Conservation (phyloP, 2,113 vertebrate genomes). For the Epinephelus moara region DNA sequence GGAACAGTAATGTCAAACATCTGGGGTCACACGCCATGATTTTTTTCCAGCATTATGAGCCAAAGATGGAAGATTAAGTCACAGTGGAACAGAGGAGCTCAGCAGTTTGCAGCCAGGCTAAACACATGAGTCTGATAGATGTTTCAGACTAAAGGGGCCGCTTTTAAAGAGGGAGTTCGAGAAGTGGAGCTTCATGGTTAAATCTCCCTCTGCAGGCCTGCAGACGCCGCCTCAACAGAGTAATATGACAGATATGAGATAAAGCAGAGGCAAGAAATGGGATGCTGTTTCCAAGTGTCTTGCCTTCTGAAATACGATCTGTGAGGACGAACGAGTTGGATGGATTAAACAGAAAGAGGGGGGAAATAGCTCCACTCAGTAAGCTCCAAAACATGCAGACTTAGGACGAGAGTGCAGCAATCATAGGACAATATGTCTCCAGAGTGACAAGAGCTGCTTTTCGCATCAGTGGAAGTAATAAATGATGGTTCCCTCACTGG, state of each 20-base stretch:
- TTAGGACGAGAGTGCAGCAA: constrained; percentile 20
- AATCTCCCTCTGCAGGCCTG: constrained; percentile 45
- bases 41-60: constrained; percentile 63
- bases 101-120: constrained; percentile 61
- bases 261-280: constrained; percentile 53
- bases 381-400: constrained; percentile 46
- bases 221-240: constrained; percentile 29
- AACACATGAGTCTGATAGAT: constrained; percentile 64
- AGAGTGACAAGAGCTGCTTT: constrained; percentile 68
- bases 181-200: constrained; percentile 24
- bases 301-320: constrained; percentile 53
- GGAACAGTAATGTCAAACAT: constrained; percentile 69
- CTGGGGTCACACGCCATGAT: constrained; percentile 61
- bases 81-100: constrained; percentile 58
- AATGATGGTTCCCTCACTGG: constrained; percentile 50
- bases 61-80: constrained; percentile 72
- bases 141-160: constrained; percentile 53
- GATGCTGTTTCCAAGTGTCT: constrained; percentile 43
- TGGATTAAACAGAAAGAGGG: constrained; percentile 48
- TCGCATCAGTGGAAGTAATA: constrained; percentile 67
- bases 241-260: constrained; percentile 57
- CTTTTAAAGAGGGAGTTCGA: constrained; percentile 44
- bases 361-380: neutral
- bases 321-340: constrained; percentile 29
- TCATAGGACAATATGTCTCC: constrained; percentile 47